Percentiles rank a stretch among this genome's conserved stretches.
phyloP scores from a whole-genome alignment of 2,888 invertebrate genomes.

The Taphrorychus bicolor region DNA sequence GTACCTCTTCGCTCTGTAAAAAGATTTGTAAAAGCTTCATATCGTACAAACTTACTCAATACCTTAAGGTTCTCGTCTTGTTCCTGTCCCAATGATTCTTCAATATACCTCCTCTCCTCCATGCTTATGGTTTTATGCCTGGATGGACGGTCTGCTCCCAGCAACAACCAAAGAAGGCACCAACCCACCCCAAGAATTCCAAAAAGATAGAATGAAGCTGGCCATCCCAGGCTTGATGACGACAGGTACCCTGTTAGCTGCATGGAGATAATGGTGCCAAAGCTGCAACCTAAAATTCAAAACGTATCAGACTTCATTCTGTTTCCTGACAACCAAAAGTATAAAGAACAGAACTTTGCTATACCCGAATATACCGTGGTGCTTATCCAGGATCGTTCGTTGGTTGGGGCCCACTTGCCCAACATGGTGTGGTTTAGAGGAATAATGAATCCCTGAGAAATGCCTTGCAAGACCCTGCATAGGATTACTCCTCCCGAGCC shows the following conservation, averaged over 20 bases:
- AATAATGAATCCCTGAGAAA: slow-evolving; percentile 76
- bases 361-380: slow-evolving; percentile 70
- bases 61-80: slow-evolving; percentile 9
- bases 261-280: slow-evolving; percentile 80
- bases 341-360: slow-evolving; percentile 9
- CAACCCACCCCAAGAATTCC: slow-evolving; percentile 70
- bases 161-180: slow-evolving; percentile 66
- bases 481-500: slow-evolving; percentile 69
- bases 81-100: slow-evolving; percentile 57
- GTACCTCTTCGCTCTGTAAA: slow-evolving; percentile 61
- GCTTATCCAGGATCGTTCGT: slow-evolving; percentile 73
- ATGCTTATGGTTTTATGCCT: slow-evolving; percentile 66
- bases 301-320: background rate
- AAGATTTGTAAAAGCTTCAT: background rate
- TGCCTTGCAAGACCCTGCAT: slow-evolving; percentile 74
- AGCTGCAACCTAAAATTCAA: slow-evolving; percentile 69
- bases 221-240: slow-evolving; percentile 76
- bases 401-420: slow-evolving; percentile 76
- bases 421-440: slow-evolving; percentile 76
- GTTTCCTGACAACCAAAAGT: no score
- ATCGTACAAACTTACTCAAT: no score
- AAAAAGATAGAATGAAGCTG: slow-evolving; percentile 77
- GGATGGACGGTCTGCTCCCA: slow-evolving; percentile 72
- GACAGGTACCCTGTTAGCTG: slow-evolving; percentile 75
- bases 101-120: slow-evolving; percentile 73